Evolutionary conservation across 2,888 invertebrate species (phyloP).

Genomic region (Sinotaia quadrata): DNA sequence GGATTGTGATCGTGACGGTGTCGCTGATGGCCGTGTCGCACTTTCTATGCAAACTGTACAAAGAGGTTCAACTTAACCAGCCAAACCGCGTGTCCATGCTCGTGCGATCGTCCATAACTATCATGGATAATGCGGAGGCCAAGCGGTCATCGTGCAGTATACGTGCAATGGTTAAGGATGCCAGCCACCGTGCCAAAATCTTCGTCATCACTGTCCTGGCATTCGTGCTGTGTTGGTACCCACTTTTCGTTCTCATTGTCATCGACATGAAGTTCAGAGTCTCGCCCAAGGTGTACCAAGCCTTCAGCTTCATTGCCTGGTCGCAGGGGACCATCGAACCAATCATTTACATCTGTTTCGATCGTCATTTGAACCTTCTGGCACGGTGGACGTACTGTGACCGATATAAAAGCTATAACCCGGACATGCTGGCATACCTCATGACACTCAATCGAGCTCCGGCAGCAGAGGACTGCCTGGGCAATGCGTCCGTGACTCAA

Average conservation of each 20-base stretch:
- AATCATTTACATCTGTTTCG: conserved; percentile 68
- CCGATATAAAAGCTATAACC: conserved; percentile 48
- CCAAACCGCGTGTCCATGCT: conserved; percentile 66
- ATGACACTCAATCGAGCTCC: conserved; percentile 41
- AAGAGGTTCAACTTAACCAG: conserved; percentile 68
- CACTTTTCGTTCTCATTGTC: conserved; percentile 68
- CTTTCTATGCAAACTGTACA: conserved; percentile 69
- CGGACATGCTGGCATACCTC: conserved; percentile 50
- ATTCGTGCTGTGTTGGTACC: conserved; percentile 71
- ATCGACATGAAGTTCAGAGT: conserved; percentile 67
- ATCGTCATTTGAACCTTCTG: conserved; percentile 66
- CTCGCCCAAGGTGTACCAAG: conserved; percentile 69
- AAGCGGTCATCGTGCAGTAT: conserved; percentile 18
- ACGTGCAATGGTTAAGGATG: conserved; percentile 59
- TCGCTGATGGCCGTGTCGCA: conserved; percentile 65
- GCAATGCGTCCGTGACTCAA: conserved; percentile 4
- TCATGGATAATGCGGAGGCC: conserved; percentile 51
- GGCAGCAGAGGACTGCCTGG: neutral
- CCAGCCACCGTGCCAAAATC: conserved; percentile 67
- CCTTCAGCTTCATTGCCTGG: conserved; percentile 71
- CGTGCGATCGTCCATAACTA: conserved; percentile 66
- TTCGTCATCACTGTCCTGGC: conserved; percentile 65
- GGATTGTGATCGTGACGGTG: conserved; percentile 70
- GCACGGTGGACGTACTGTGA: conserved; percentile 61
- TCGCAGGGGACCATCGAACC: conserved; percentile 70